Evolutionary conservation across 2,888 invertebrate genomes (phyloP).

Genomic region (Vandiemenella viatica): DNA sequence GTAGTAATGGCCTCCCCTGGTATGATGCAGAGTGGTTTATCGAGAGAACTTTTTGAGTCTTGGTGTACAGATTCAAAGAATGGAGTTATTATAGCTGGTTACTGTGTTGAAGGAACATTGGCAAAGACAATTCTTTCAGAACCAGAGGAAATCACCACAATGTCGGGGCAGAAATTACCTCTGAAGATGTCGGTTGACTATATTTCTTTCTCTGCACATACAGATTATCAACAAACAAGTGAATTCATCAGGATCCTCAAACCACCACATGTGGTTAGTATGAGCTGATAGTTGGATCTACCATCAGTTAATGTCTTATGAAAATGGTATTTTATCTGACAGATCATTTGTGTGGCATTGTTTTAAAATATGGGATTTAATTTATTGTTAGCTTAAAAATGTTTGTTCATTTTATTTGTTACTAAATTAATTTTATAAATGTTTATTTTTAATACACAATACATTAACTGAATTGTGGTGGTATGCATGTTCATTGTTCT

Average conservation of each 20-base stretch:
- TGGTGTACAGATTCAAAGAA: slow-evolving; percentile 99
- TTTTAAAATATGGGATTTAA: no score
- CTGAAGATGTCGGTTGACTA: slow-evolving; percentile 97
- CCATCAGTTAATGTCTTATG: no score
- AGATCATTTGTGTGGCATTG: no score
- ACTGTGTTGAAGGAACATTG: slow-evolving; percentile 79
- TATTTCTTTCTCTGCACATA: slow-evolving; percentile 98
- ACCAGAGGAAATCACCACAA: slow-evolving; percentile 91
- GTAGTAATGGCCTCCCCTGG: slow-evolving; percentile 99
- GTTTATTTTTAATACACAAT: no score
- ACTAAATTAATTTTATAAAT: no score
- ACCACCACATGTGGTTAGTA: slow-evolving; percentile 81
- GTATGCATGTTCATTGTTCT: no score
- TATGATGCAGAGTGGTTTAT: slow-evolving; percentile 98
- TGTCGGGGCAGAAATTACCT: slow-evolving; percentile 90
- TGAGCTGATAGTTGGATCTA: no score
- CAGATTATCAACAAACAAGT: slow-evolving; percentile 94
- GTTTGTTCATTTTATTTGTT: no score
- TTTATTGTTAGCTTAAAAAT: no score
- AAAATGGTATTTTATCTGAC: no score
- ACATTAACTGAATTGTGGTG: no score
- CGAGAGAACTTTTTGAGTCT: slow-evolving; percentile 91
- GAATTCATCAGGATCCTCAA: slow-evolving; percentile 89
- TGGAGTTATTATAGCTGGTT: slow-evolving; percentile 94
- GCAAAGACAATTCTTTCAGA: slow-evolving; percentile 91